Conservation (phyloP, 1,140 invertebrate genomes). For the Cotesia typhae region DNA sequence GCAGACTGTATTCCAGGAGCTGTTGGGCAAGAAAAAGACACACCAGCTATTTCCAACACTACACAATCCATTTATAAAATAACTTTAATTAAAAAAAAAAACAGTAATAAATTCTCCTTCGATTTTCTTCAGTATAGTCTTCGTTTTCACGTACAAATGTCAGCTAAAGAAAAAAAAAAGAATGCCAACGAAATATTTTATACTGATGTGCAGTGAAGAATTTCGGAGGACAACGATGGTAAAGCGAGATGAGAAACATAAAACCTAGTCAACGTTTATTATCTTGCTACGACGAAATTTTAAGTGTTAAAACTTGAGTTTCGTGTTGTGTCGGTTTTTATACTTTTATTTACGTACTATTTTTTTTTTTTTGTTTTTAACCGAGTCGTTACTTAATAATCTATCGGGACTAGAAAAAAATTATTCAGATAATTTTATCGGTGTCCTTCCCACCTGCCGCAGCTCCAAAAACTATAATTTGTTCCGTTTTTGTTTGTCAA, state of each 20-base stretch:
- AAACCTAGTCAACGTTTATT: not conserved
- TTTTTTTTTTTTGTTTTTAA: not conserved
- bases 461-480: conserved; percentile 62
- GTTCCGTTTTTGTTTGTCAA: conserved; percentile 66
- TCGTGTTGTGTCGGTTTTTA: conserved; percentile 10
- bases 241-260: not conserved
- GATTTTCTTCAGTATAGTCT: conserved; percentile 17
- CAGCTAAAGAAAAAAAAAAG: not conserved
- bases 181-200: not conserved
- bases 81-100: not conserved
- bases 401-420: too few species aligned
- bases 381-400: conserved; percentile 31
- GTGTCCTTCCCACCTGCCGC: conserved; percentile 35
- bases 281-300: too few species aligned
- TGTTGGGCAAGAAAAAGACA: conserved; percentile 49
- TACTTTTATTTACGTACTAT: conserved; percentile 6
- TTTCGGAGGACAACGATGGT: not conserved
- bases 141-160: not conserved
- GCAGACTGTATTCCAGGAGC: conserved; percentile 65
- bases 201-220: too few species aligned
- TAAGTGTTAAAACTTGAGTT: too few species aligned
- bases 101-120: conserved; percentile 28
- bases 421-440: too few species aligned
- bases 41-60: conserved; percentile 41
- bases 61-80: conserved; percentile 24